Conservation (phyloP, 1,140 invertebrate genomes). For the Cotesia vestalis region DNA sequence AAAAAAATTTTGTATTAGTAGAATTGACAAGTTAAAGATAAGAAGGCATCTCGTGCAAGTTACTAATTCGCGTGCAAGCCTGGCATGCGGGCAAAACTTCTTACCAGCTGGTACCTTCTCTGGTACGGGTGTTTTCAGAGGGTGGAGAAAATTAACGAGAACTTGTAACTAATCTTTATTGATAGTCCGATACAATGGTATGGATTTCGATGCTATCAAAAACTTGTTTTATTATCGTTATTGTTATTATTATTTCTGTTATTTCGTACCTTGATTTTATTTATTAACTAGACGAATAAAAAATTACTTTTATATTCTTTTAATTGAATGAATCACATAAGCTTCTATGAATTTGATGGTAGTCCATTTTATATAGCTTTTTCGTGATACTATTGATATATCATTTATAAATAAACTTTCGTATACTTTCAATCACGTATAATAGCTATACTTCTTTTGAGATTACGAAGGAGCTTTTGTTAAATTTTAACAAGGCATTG, state of each 20-base stretch:
- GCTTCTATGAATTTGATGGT: too few species aligned
- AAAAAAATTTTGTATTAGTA: too few species aligned
- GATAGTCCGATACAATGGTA: constrained; percentile 1
- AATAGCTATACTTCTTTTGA: too few species aligned
- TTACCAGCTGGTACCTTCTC: constrained; percentile 21
- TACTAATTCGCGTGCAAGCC: constrained; percentile 12
- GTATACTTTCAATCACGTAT: too few species aligned
- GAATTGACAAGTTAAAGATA: too few species aligned
- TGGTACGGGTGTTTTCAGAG: neutral
- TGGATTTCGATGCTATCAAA: constrained; percentile 5
- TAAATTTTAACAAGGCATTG: too few species aligned
- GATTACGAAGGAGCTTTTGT: too few species aligned
- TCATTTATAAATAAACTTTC: too few species aligned
- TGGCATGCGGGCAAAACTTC: neutral
- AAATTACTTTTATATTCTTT: too few species aligned
- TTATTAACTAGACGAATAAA: neutral
- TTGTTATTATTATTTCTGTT: neutral
- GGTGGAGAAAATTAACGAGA: constrained; percentile 10
- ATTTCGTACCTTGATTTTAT: neutral
- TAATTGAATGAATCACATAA: too few species aligned
- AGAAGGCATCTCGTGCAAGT: constrained; percentile 13
- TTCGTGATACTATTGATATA: too few species aligned
- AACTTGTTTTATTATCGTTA: neutral
- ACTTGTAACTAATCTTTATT: constrained; percentile 9
- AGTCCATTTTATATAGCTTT: too few species aligned